Evolutionary conservation across 2,113 vertebrate genomes (phyloP), one percentile per base, ranked within the genome.

Genomic region (Tonatia bakeri): DNA sequence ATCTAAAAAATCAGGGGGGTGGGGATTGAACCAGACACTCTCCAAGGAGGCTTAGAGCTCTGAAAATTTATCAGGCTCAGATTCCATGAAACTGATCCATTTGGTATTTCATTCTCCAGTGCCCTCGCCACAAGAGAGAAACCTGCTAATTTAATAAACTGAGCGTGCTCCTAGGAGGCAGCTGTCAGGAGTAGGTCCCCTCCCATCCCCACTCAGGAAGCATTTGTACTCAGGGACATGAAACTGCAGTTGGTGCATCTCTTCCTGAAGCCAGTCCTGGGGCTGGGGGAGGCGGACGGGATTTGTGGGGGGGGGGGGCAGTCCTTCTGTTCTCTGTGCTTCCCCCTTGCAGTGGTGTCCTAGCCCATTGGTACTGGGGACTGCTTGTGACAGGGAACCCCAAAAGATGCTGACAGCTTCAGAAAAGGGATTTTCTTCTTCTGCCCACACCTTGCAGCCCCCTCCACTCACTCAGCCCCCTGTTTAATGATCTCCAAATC

Each of bases 111-210:
- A 81, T 91, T 96, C 96, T 96, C 88, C 64, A 75, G 73, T 56
- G 64, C 91, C 79, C 82, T 94, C 2, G 0, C 73, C 64, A 22
- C 47, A 54, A 96, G 91, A 94, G 72, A 94, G 64, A 69, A 96
- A 64, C 82, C 73, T 93, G 73, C 54, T 96, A 94, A 97, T 94
- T 96, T 94, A 96, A 96, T 97, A 89, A 97, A 64, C 67, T 24
- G 28, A 70, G 70, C 2, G 1, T n/a, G 38, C 40, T 95, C 83
- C 91, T 88, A 33, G 26, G 33, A 92, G 73, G 67, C 65, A 56
- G 77, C 77, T 93, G 82, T 64, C 28, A 56, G 52, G 67, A 81
- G 69, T 1, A 15, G 50, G 20, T 64, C 20, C 20, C 17, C 17
- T 47, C 59, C n/a, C 4, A 0, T 70, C 3, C 76, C 3, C 26